Percentiles rank a stretch among this genome's conserved stretches.
Evolutionary conservation across 2,113 vertebrate species (phyloP).

Genomic region (Pomatostomus ruficeps): DNA sequence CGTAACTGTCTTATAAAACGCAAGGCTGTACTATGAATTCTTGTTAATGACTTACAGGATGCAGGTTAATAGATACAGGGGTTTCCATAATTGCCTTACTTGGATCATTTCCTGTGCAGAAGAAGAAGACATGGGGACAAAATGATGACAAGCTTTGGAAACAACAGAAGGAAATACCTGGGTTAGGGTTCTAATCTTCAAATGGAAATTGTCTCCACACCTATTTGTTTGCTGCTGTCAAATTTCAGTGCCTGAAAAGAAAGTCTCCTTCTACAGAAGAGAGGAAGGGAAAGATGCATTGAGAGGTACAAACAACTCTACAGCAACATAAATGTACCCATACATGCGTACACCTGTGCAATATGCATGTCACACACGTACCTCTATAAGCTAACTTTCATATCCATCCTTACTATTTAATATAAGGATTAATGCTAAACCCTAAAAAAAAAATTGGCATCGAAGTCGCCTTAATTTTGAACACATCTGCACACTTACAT

Average conservation of each 20-base stretch:
- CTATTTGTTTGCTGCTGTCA: neutral
- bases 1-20: neutral
- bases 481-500: neutral
- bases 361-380: fast-evolving
- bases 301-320: neutral
- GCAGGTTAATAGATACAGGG: neutral
- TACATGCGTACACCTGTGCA: neutral
- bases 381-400: neutral
- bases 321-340: neutral
- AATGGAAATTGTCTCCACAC: neutral
- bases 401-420: neutral
- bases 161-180: neutral
- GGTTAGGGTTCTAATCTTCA: neutral
- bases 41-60: neutral
- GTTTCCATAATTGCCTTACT: neutral
- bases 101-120: neutral
- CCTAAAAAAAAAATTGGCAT: neutral
- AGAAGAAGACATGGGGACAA: neutral
- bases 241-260: neutral
- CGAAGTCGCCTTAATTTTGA: neutral
- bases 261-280: neutral
- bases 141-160: neutral
- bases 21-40: neutral
- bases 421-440: neutral
- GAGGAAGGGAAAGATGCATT: neutral